Percentiles rank a stretch among this genome's conserved stretches.
Conservation (phyloP, 2,113 vertebrate species). For the Elachura formosa region DNA sequence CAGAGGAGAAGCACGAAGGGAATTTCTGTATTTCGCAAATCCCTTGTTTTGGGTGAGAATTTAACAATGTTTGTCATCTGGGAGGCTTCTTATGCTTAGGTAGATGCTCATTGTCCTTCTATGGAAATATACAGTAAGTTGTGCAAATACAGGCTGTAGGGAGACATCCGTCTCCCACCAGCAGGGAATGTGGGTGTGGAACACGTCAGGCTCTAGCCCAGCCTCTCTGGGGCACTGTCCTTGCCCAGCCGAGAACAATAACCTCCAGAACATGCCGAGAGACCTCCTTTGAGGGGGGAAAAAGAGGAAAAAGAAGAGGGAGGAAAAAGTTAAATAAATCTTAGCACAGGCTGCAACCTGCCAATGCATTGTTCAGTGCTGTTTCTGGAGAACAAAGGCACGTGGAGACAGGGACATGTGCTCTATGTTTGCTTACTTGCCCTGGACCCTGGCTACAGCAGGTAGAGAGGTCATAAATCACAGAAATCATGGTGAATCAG, state of each 20-base stretch:
- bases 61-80: background rate
- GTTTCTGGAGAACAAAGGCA: background rate
- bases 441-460: rapidly evolving
- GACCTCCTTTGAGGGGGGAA: background rate
- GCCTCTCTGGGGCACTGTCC: slow-evolving; percentile 1
- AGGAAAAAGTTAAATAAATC: background rate
- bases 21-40: slow-evolving; percentile 55
- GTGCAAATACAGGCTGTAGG: slow-evolving; percentile 14
- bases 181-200: slow-evolving; percentile 65
- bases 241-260: background rate
- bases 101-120: slow-evolving; percentile 35
- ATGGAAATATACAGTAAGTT: slow-evolving; percentile 32
- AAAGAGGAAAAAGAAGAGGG: background rate
- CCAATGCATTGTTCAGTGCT: rapidly evolving
- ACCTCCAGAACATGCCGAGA: background rate
- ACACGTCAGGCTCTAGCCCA: background rate
- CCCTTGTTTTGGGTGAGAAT: background rate
- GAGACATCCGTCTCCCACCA: slow-evolving; percentile 41
- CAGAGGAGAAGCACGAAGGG: slow-evolving; percentile 48
- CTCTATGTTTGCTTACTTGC: rapidly evolving
- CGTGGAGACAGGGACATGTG: rapidly evolving
- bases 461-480: background rate
- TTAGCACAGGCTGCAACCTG: background rate
- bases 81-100: background rate
- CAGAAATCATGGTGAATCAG: rapidly evolving